These are phyloP conservation scores for Oreochromis mossambicus DNA, from an alignment of 2,797 vertebrate genomes.

Conservation along the genomic window DNA sequence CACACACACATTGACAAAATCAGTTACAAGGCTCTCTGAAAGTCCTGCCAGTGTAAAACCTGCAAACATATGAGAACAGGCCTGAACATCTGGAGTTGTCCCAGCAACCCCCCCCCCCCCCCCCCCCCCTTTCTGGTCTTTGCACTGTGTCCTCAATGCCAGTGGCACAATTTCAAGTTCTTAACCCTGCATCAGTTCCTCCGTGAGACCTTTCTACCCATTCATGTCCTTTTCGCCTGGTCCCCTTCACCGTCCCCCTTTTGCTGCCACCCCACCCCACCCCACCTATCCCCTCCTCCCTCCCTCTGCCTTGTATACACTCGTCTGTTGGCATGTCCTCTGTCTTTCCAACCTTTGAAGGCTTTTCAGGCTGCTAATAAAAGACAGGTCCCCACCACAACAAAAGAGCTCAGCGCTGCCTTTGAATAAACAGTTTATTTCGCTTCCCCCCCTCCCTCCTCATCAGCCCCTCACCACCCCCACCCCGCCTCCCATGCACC, in stretches of 20 bases:
- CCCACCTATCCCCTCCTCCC: neutral
- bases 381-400: slow-evolving; percentile 86
- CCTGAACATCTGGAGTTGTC: slow-evolving; percentile 18
- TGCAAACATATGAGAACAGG: slow-evolving; percentile 65
- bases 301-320: slow-evolving; percentile 72
- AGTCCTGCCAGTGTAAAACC: slow-evolving; percentile 56
- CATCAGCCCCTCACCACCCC: slow-evolving; percentile 17
- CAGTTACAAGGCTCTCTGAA: slow-evolving; percentile 53
- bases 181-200: slow-evolving; percentile 50
- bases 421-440: slow-evolving; percentile 83
- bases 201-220: slow-evolving; percentile 45
- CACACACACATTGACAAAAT: slow-evolving; percentile 48
- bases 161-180: slow-evolving; percentile 58
- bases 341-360: slow-evolving; percentile 86
- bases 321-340: slow-evolving; percentile 81
- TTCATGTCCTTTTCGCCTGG: slow-evolving; percentile 59
- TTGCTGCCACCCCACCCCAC: slow-evolving; percentile 1
- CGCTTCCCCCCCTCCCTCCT: slow-evolving; percentile 20
- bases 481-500: neutral
- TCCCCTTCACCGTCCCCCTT: slow-evolving; percentile 46
- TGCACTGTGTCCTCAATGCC: slow-evolving; percentile 51
- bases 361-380: slow-evolving; percentile 82
- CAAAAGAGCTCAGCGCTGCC: slow-evolving; percentile 79
- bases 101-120: neutral
- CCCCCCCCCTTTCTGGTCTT: slow-evolving; percentile 24